Base-by-base conservation (phyloP, 2,113 vertebrate genomes). In the Brevimyrus niger region DNA sequence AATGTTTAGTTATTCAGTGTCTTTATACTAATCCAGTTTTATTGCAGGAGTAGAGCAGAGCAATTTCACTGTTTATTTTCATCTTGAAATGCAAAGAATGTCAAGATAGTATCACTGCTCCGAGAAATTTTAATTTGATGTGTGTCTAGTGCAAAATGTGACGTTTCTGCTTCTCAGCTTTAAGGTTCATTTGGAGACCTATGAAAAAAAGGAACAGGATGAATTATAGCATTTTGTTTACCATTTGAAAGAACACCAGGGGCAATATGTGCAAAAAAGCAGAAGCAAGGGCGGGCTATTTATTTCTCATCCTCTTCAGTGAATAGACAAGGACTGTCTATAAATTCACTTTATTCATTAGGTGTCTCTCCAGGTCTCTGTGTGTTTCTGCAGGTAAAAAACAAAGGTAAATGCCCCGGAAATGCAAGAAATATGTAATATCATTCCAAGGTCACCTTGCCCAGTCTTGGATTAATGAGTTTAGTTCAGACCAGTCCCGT, bases 401-500 rank as follows among this genome's bases (percentile, higher is more conserved):
- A 84, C 35, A 46, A 47, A 47, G 19, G 10, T 10, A 84, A 46
- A 42, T 46, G 42, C 44, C 80, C 19, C 82, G 21, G 21, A 84
- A 84, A 46, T 47, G 82, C 44, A 47, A 46, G 82, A 42, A n/a
- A 47, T 84, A n/a, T 84, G 35, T 80, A 19, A 84, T 9, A 44
- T 84, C 21, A 47, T 90, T 88, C 76, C 91, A 91, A 13, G 87
- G 91, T 91, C 90, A 23, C 91, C 88, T 91, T 35, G 83, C 92
- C 91, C 91, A 89, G 44, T 47, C 31, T 42, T 80, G 35, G 35
- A 80, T 80, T 80, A 80, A 80, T 80, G 73, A 80, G 73, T 80
- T 42, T 80, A 17, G 73, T 80, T 80, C 35, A 80, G 73, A 80
- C 31, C 73, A 80, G 73, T 80, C 61, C 15, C 2, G 35, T 80